Conservation (phyloP, 2,113 vertebrate species). For the Callorhinus ursinus region DNA sequence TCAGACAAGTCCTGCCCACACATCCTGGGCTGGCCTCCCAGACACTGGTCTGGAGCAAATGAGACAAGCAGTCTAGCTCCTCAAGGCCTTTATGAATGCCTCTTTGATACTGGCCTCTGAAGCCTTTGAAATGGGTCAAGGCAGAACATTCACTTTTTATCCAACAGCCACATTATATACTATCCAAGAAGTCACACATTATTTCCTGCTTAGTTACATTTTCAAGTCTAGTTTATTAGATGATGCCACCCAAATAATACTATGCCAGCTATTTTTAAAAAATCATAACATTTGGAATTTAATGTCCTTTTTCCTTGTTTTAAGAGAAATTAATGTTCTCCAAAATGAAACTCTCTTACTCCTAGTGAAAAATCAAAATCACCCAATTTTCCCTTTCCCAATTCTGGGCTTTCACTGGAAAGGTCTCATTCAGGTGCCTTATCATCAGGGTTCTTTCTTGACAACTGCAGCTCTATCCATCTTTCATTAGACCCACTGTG, state of each 20-base stretch:
- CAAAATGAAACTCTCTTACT: neutral
- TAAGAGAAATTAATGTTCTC: slow-evolving; percentile 3
- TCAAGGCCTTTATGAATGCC: slow-evolving; percentile 45
- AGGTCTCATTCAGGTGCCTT: neutral
- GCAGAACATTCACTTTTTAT: slow-evolving; percentile 34
- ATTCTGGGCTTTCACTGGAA: neutral
- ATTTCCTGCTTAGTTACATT: neutral
- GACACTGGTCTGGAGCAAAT: slow-evolving; percentile 19
- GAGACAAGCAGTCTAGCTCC: neutral
- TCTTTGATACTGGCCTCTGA: slow-evolving; percentile 58
- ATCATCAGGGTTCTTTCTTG: neutral
- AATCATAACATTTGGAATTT: neutral
- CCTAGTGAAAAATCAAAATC: neutral
- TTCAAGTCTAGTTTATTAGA: slow-evolving; percentile 3
- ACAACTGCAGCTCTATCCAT: neutral
- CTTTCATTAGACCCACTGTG: neutral
- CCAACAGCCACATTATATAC: neutral
- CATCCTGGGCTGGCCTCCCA: slow-evolving; percentile 7
- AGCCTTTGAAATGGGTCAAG: slow-evolving; percentile 48
- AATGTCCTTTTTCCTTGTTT: neutral
- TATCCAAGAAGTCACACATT: neutral
- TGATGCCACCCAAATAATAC: neutral
- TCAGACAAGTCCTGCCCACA: slow-evolving; percentile 25
- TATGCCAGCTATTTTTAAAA: neutral
- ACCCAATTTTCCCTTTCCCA: neutral